Percentiles rank a stretch among this genome's conserved stretches.
Evolutionary conservation across 2,888 invertebrate genomes (phyloP).

Genomic region (Masnerella sp.): DNA sequence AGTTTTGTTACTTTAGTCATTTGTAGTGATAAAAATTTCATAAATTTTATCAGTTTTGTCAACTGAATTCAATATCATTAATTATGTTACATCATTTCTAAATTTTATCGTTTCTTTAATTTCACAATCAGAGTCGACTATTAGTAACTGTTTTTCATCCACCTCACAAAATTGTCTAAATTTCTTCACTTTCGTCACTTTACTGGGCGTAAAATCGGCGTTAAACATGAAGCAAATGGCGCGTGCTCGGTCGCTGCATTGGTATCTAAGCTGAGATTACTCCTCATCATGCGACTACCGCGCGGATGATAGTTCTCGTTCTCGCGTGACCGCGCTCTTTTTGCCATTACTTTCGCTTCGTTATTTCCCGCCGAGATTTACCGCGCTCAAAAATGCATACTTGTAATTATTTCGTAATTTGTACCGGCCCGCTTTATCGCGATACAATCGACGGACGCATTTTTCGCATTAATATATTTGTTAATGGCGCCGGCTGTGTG

Average conservation of each 20-base stretch:
- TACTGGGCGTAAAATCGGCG: conserved; percentile 49
- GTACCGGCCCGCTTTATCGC: conserved; percentile 25
- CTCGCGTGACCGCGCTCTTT: conserved; percentile 42
- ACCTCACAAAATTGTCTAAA: too few relatives aligned
- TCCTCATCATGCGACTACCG: conserved; percentile 57
- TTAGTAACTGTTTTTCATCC: too few relatives aligned
- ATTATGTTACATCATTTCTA: too few relatives aligned
- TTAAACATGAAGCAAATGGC: conserved; percentile 54
- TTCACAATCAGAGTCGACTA: too few relatives aligned
- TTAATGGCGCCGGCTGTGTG: conserved; percentile 7
- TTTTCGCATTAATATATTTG: conserved; percentile 29
- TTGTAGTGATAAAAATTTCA: too few relatives aligned
- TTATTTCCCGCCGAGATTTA: conserved; percentile 34
- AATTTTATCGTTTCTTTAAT: too few relatives aligned
- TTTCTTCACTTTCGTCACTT: too few relatives aligned
- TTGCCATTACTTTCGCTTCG: conserved; percentile 23
- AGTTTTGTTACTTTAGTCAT: too few relatives aligned
- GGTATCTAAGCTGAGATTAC: conserved; percentile 56
- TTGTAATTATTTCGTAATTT: conserved; percentile 51
- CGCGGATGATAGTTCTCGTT: conserved; percentile 37
- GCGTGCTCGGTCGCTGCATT: conserved; percentile 43
- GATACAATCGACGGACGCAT: conserved; percentile 9
- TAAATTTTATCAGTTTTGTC: too few relatives aligned
- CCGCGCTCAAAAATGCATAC: conserved; percentile 36
- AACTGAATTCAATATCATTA: too few relatives aligned